These are phyloP conservation scores for Pollimyrus isidori DNA, from an alignment of 2,113 vertebrate genomes.

Conservation along the genomic window DNA sequence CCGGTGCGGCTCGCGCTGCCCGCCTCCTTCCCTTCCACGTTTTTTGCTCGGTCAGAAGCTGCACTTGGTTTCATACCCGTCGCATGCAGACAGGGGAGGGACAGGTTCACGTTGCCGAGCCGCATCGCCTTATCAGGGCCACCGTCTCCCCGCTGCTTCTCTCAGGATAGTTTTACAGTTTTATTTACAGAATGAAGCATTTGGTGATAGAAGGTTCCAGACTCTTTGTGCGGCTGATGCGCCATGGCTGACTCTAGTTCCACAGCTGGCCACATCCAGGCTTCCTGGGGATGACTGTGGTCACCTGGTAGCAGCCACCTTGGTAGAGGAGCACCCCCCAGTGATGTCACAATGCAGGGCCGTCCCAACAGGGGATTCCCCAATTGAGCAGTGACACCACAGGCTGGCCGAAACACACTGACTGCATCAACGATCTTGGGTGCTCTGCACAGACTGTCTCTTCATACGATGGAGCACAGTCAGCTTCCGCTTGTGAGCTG, in stretches of 20 bases:
- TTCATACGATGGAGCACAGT: background rate
- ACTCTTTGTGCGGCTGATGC: background rate
- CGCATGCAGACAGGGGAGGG: background rate
- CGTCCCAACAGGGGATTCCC: background rate
- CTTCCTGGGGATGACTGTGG: background rate
- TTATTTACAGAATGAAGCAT: background rate
- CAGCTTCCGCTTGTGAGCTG: background rate
- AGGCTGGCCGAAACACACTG: background rate
- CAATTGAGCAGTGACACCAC: background rate
- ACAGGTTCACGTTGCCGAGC: background rate
- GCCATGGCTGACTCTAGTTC: background rate
- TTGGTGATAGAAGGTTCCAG: background rate
- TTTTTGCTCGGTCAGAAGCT: background rate
- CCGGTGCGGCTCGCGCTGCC: background rate
- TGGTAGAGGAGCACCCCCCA: background rate
- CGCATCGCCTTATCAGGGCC: background rate
- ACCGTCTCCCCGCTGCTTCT: background rate
- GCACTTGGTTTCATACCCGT: background rate
- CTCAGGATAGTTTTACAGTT: background rate
- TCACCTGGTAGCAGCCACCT: background rate
- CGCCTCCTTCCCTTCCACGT: background rate
- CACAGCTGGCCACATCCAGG: background rate
- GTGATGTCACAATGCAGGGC: background rate
- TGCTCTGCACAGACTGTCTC: background rate
- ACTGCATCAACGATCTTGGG: background rate